Conservation (phyloP, 30 jellyfish, hydroid and myxozoan genomes). For the Phacellophora camtschatica region DNA sequence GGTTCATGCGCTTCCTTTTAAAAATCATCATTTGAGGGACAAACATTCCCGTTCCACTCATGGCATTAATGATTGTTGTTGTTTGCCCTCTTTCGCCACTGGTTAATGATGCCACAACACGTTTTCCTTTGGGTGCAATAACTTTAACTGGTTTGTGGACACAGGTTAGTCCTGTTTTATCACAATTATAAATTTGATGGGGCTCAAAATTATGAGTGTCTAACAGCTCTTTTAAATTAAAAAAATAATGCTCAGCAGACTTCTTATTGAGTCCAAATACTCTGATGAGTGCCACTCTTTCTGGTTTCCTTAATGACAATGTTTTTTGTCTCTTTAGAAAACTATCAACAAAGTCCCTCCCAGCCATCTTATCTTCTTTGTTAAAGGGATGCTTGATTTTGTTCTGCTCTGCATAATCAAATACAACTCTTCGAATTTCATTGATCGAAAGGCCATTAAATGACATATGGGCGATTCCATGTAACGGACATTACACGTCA, state of each 20-base stretch:
- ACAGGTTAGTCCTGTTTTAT: conserved; percentile 49
- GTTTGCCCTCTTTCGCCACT: no score
- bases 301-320: conserved; percentile 37
- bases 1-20: conserved; percentile 49
- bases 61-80: conserved; percentile 4
- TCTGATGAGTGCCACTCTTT: conserved; percentile 15
- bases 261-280: conserved; percentile 18
- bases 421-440: neutral
- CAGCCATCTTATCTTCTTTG: neutral
- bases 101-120: conserved; percentile 32
- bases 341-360: neutral
- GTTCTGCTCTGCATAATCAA: neutral
- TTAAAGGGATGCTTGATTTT: neutral
- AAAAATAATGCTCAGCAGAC: neutral
- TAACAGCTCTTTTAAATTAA: neutral
- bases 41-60: conserved; percentile 35
- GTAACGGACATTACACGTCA: neutral
- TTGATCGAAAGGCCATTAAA: neutral
- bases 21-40: conserved; percentile 61
- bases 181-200: conserved; percentile 46
- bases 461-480: neutral
- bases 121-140: conserved; percentile 2
- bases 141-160: conserved; percentile 72
- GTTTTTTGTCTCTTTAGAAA: neutral
- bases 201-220: conserved; percentile 23